Conservation (phyloP, 2,113 vertebrate species). For the Emydocephalus ijimae region DNA sequence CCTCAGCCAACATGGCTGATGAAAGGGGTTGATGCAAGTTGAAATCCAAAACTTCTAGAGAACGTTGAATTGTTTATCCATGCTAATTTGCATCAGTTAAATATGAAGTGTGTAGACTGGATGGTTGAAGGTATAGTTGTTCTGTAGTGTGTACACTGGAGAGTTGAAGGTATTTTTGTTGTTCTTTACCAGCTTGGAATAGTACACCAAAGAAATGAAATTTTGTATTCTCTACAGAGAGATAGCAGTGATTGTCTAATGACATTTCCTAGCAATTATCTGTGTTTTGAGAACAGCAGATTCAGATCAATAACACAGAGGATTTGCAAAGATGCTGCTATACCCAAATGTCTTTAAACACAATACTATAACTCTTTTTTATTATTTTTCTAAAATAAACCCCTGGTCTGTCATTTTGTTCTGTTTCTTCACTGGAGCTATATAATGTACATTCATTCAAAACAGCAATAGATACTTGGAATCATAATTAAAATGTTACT, state of each 20-base stretch:
- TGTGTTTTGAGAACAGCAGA: not conserved
- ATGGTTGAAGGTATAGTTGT: not conserved
- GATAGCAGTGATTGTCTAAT: not conserved
- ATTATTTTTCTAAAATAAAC: not conserved
- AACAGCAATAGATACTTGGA: not conserved
- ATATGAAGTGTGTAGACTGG: not conserved
- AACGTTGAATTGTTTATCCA: not conserved
- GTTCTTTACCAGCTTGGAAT: not conserved
- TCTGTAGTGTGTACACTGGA: not conserved
- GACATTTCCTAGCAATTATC: not conserved
- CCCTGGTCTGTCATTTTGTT: not conserved
- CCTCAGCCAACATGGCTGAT: not conserved
- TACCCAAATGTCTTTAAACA: not conserved
- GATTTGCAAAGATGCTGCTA: not conserved
- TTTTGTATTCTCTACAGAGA: not conserved
- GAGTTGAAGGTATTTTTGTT: not conserved
- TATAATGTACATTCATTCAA: not conserved
- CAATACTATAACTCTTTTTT: not conserved
- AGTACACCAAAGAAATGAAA: not conserved
- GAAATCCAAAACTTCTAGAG: not conserved
- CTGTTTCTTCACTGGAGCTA: not conserved
- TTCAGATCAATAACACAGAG: not conserved
- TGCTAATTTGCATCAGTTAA: conserved; percentile 1
- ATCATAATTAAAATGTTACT: not conserved
- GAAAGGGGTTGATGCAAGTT: not conserved